Percentiles rank a stretch among this genome's conserved stretches.
phyloP scores from a whole-genome alignment of 1,140 invertebrate genomes.

The Drosophila kanapiae region DNA sequence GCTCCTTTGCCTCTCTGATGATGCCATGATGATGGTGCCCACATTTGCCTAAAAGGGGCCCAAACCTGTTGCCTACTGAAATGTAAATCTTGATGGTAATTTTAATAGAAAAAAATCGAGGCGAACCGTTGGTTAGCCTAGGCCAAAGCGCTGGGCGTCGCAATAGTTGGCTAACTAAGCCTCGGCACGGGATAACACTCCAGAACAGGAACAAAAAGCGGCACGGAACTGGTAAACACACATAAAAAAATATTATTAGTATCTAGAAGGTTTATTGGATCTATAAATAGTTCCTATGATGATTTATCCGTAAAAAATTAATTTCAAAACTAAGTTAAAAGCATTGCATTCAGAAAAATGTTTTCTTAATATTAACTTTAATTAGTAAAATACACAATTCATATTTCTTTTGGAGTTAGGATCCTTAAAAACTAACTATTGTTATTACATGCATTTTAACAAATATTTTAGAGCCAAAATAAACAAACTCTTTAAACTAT shows the following conservation, averaged over 20 bases:
- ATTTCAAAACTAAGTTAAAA: no score
- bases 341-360: no score
- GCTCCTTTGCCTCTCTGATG: constrained; percentile 17
- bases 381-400: neutral
- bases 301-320: no score
- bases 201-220: constrained; percentile 44
- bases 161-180: constrained; percentile 79
- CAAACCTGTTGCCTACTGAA: constrained; percentile 82
- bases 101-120: constrained; percentile 82
- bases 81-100: constrained; percentile 85
- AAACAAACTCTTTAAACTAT: no score
- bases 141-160: constrained; percentile 71
- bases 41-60: constrained; percentile 76
- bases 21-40: constrained; percentile 67
- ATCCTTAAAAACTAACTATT: neutral
- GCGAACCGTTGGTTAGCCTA: constrained; percentile 72
- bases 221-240: constrained; percentile 18
- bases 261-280: neutral
- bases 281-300: neutral
- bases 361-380: neutral
- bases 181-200: constrained; percentile 77
- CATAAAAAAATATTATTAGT: neutral
- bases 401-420: neutral
- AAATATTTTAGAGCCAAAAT: neutral
- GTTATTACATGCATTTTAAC: neutral